Evolutionary conservation across 2,888 invertebrate species (phyloP), one percentile per base, ranked within the genome.

Genomic region (Therioaphis trifolii): DNA sequence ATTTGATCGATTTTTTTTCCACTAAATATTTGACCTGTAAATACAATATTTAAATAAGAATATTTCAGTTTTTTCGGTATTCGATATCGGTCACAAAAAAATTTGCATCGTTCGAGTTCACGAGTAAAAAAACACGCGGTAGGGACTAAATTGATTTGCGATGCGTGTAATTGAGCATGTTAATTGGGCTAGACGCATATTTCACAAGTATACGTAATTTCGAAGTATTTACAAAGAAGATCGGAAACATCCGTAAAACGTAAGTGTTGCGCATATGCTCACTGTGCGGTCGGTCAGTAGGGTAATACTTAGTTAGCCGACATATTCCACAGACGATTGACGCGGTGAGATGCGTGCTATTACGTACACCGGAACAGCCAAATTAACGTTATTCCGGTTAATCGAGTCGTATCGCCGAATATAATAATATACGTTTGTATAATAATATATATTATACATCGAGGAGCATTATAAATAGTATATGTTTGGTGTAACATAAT

Each of bases 241-340:
- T 55, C 40, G 74, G 14, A 55, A 75, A 40, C n/a, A 15, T 75
- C 74, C 58, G 74, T 43, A 11, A 40, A n/a, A 52, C 27, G 12
- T 3, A 7, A 2, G 9, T 12, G 35, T 0, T n/a, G 7, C n/a
- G 55, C 55, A n/a, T 21, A n/a, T n/a, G 46, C 14, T 49, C 18
- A 15, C 7, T 12, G 27, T 61, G 11, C 61, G 27, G 74, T 63
- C 63, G 76, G 61, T 46, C n/a, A 76, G 76, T 76, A 63, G 76
- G 75, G 61, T 61, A 76, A 61, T 76, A 18, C 40, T 58, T 24
- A 40, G 75, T 75, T 75, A 75, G 61, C 75, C 75, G 75, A 75
- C 43, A 61, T n/a, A n/a, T n/a, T n/a, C n/a, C n/a, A n/a, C n/a
- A n/a, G 24, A 27, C 69, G 4, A 18, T 69, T 46, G 69, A n/a